Percentiles rank a stretch among this genome's conserved stretches.
Conservation (phyloP, 2,113 vertebrate genomes). For the Polyodon spathula region DNA sequence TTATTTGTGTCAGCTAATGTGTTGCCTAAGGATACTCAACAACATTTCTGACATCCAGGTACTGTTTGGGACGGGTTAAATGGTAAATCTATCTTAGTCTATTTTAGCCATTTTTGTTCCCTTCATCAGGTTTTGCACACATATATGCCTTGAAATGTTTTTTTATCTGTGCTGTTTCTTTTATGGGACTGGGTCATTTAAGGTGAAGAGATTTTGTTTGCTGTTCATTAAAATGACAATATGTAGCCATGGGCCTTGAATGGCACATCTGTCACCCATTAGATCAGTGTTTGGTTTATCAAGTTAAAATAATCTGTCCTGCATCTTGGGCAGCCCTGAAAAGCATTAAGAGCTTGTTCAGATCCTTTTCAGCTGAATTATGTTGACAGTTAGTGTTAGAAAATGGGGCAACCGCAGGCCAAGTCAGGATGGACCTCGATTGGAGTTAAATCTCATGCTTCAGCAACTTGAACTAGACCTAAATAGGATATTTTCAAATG, state of each 20-base stretch:
- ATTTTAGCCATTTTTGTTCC: neutral
- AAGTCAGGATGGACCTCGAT: conserved; percentile 35
- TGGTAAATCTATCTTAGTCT: conserved; percentile 1
- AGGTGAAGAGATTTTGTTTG: conserved; percentile 48
- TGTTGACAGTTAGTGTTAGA: conserved; percentile 45
- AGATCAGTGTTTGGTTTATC: conserved; percentile 60
- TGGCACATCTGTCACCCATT: conserved; percentile 51
- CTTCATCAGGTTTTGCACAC: neutral
- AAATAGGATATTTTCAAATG: conserved; percentile 36
- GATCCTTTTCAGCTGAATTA: conserved; percentile 51
- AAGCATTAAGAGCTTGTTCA: conserved; percentile 41
- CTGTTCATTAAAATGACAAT: conserved; percentile 59
- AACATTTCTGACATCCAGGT: conserved; percentile 10
- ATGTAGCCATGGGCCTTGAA: conserved; percentile 50
- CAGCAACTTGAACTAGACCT: conserved; percentile 21
- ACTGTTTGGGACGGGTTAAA: conserved; percentile 10
- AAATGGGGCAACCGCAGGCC: conserved; percentile 43
- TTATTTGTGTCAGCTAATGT: neutral
- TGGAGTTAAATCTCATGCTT: conserved; percentile 34
- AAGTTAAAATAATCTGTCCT: conserved; percentile 62
- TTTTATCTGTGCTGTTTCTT: neutral
- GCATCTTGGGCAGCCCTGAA: conserved; percentile 51
- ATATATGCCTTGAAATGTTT: neutral
- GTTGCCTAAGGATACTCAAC: too few species aligned
- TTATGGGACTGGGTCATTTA: neutral